A percentile compares a stretch with the other conserved stretches of the same genome.
phyloP scores from a whole-genome alignment of 2,888 invertebrate genomes.

The Belgica antarctica region DNA sequence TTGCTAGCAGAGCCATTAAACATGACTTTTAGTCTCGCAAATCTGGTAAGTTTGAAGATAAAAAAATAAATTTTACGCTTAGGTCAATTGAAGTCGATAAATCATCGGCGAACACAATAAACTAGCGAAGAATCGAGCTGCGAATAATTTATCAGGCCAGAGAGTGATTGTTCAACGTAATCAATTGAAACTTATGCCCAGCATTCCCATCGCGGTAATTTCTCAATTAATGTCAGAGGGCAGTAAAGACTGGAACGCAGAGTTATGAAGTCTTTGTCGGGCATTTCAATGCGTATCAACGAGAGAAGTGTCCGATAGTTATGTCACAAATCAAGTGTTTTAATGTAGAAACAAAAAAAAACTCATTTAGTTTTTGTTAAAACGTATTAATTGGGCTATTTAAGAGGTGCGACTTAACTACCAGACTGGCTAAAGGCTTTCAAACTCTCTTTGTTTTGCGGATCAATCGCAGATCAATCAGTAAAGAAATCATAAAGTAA shows the following conservation, averaged over 20 bases:
- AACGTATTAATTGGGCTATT: too few relatives aligned
- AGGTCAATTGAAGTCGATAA: too few relatives aligned
- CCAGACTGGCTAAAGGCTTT: too few relatives aligned
- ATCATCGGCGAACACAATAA: not conserved
- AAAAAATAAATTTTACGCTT: not conserved
- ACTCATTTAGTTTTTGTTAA: too few relatives aligned
- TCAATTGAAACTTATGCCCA: not conserved
- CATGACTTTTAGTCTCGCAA: conserved; percentile 13
- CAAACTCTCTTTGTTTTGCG: too few relatives aligned
- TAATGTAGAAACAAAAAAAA: too few relatives aligned
- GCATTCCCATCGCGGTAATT: not conserved
- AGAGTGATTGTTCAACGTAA: not conserved
- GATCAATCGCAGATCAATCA: too few relatives aligned
- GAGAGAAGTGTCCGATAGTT: too few relatives aligned
- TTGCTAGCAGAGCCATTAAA: not conserved
- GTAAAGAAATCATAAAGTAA: too few relatives aligned
- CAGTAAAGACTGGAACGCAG: not conserved
- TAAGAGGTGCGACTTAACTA: too few relatives aligned
- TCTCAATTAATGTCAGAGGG: not conserved
- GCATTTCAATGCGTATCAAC: not conserved
- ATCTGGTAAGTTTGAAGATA: not conserved
- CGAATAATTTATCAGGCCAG: not conserved
- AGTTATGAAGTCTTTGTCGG: not conserved
- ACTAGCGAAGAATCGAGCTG: not conserved
- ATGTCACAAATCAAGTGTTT: too few relatives aligned